Evolutionary conservation across 2,113 vertebrate genomes (phyloP).

Genomic region (Pelobates fuscus): DNA sequence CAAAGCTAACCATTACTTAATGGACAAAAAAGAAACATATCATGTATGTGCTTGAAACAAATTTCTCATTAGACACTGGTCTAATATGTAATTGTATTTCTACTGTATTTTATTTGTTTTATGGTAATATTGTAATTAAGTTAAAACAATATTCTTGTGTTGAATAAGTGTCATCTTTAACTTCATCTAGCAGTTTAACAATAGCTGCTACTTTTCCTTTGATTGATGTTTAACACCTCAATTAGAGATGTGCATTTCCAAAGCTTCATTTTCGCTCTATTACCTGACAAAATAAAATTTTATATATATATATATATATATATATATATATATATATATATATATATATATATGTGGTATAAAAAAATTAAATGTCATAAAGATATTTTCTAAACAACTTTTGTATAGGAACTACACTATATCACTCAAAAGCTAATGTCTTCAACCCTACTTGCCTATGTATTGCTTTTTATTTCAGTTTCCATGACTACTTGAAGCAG

Average conservation of each 20-base stretch:
- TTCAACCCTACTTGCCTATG: slow-evolving; percentile 31
- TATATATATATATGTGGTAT: background rate
- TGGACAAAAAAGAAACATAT: too few species aligned
- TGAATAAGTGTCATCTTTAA: too few species aligned
- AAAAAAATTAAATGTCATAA: too few species aligned
- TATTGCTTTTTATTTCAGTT: slow-evolving; percentile 45
- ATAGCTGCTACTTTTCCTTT: slow-evolving; percentile 40
- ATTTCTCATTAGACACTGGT: too few species aligned
- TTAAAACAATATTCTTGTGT: too few species aligned
- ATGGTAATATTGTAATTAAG: too few species aligned
- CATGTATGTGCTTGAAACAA: too few species aligned
- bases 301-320: slow-evolving; percentile 6
- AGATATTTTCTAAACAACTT: too few species aligned
- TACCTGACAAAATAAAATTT: slow-evolving; percentile 47
- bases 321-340: too few species aligned
- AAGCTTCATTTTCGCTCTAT: slow-evolving; percentile 41
- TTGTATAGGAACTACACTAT: slow-evolving; percentile 6
- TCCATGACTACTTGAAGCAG: slow-evolving; percentile 48
- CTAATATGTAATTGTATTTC: too few species aligned
- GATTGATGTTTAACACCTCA: slow-evolving; percentile 45
- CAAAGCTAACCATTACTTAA: too few species aligned
- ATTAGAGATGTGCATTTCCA: slow-evolving; percentile 41
- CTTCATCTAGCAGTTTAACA: slow-evolving; percentile 39
- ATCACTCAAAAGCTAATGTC: slow-evolving; percentile 30
- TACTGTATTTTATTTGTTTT: too few species aligned